A percentile compares a stretch with the other conserved stretches of the same genome.
Conservation (phyloP, 2,113 vertebrate genomes). For the Chaetodon trifascialis region DNA sequence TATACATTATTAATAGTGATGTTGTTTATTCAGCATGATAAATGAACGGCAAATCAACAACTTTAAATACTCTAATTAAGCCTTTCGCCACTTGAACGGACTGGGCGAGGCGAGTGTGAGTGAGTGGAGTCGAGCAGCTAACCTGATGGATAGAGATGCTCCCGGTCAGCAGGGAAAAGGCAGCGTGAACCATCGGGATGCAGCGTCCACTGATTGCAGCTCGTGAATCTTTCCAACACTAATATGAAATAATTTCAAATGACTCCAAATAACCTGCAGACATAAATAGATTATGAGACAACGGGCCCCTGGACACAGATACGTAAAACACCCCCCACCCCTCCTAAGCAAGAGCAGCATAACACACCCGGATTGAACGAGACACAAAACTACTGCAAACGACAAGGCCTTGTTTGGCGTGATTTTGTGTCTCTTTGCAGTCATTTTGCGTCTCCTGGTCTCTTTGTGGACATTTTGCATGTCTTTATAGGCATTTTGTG, state of each 20-base stretch:
- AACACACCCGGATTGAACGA: not conserved
- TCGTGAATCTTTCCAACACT: not conserved
- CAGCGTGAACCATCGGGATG: not conserved
- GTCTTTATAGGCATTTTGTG: not conserved
- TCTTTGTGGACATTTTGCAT: not conserved
- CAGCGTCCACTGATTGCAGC: too few relatives aligned
- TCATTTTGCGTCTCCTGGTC: not conserved
- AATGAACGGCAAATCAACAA: not conserved
- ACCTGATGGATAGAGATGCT: not conserved
- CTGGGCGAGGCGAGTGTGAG: not conserved
- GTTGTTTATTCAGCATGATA: not conserved
- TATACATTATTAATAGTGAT: not conserved
- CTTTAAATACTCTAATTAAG: not conserved
- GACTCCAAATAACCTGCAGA: not conserved
- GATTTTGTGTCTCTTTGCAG: too few relatives aligned
- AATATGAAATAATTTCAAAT: not conserved
- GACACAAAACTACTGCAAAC: not conserved
- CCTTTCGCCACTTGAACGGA: not conserved
- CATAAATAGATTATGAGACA: not conserved
- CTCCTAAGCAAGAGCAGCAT: not conserved
- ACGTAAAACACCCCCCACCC: not conserved
- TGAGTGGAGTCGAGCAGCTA: not conserved
- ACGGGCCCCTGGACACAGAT: not conserved
- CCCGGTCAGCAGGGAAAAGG: not conserved
- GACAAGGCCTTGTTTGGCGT: not conserved